phyloP scores from a whole-genome alignment of 2,113 vertebrate genomes.

The Acinonyx jubatus region DNA sequence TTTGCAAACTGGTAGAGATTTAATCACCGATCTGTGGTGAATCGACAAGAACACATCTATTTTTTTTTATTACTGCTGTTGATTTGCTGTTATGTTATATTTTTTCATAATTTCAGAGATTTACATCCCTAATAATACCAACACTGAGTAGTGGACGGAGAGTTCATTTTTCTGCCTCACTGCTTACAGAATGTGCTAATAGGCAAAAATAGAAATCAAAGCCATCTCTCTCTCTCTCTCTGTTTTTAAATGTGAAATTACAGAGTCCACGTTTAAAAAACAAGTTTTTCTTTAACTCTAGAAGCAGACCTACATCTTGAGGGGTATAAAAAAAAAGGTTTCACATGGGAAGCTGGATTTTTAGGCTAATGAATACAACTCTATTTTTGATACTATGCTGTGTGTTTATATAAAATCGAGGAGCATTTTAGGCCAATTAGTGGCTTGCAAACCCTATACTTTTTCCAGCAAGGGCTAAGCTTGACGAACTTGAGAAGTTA shows the following conservation, averaged over 20 bases:
- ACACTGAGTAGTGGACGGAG: background rate
- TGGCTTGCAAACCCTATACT: constrained; percentile 75
- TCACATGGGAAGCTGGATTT: constrained; percentile 55
- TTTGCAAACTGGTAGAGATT: background rate
- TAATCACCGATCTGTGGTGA: background rate
- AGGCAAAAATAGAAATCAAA: constrained; percentile 69
- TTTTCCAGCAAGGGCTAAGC: constrained; percentile 71
- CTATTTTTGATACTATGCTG: constrained; percentile 75
- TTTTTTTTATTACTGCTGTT: too few species aligned
- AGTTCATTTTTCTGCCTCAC: background rate
- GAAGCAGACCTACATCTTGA: constrained; percentile 45
- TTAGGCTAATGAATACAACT: constrained; percentile 71
- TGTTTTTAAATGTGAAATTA: constrained; percentile 55
- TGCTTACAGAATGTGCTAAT: constrained; percentile 47
- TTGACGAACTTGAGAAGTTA: constrained; percentile 60
- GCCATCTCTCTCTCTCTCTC: background rate
- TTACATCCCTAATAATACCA: background rate
- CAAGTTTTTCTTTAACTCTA: constrained; percentile 39
- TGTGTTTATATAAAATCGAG: constrained; percentile 77
- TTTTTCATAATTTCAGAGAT: background rate
- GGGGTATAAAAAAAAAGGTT: constrained; percentile 49
- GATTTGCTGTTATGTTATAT: background rate
- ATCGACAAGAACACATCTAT: background rate
- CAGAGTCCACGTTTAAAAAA: constrained; percentile 47
- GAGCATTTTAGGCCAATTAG: constrained; percentile 76